A percentile compares a stretch with the other conserved stretches of the same genome.
Evolutionary conservation across 2,113 vertebrate genomes (phyloP).

Genomic region (Anarhynchus alexandrinus): DNA sequence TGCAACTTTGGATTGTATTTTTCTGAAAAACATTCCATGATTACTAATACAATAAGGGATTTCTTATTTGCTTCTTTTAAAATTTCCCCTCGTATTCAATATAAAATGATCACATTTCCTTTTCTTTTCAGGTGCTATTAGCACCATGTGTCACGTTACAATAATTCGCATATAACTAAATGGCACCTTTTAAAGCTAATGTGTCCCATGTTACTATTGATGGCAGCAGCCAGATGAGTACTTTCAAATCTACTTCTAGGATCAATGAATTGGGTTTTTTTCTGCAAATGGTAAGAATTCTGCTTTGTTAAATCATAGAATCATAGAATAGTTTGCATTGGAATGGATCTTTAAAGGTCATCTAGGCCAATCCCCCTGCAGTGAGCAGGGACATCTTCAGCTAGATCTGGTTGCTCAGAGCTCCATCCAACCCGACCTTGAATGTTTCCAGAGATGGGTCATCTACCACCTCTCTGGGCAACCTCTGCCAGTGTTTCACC

Average conservation of each 20-base stretch:
- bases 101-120: background rate
- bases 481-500: background rate
- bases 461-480: background rate
- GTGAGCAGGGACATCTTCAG: too few relatives aligned
- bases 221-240: slow-evolving; percentile 47
- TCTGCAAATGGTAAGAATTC: slow-evolving; percentile 47
- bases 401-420: background rate
- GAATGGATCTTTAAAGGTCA: background rate
- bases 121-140: slow-evolving; percentile 40
- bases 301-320: background rate
- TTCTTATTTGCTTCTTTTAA: background rate
- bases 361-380: background rate
- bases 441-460: background rate
- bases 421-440: background rate
- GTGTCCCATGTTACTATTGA: slow-evolving; percentile 38
- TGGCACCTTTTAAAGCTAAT: slow-evolving; percentile 9
- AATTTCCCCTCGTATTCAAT: background rate
- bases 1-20: background rate
- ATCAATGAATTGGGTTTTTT: slow-evolving; percentile 8
- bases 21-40: background rate
- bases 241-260: slow-evolving; percentile 56
- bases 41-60: background rate
- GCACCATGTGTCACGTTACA: background rate
- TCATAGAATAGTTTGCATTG: background rate
- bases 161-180: slow-evolving; percentile 20